These are phyloP conservation scores for Psettodes erumei DNA, from an alignment of 2,113 vertebrate genomes.

Conservation along the genomic window DNA sequence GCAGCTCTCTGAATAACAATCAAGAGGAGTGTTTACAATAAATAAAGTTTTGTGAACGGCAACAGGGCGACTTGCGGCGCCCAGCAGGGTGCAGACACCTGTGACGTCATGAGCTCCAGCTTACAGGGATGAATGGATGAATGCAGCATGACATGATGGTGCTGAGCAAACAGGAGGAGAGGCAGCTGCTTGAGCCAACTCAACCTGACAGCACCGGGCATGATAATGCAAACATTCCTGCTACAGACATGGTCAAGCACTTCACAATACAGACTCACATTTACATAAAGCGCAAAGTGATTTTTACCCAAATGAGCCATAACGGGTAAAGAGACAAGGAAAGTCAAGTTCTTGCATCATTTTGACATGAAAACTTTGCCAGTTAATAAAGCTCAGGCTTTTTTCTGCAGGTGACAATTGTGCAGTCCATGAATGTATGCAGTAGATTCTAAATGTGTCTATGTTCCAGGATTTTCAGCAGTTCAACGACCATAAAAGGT, in stretches of 20 bases:
- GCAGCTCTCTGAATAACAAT: conserved; percentile 11
- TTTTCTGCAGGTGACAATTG: neutral
- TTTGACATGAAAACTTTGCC: neutral
- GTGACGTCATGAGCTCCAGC: conserved; percentile 52
- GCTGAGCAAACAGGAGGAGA: conserved; percentile 37
- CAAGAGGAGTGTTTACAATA: conserved; percentile 49
- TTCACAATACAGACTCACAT: neutral
- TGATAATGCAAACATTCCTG: conserved; percentile 33
- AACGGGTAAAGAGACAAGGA: neutral
- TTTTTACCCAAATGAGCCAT: neutral
- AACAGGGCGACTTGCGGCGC: conserved; percentile 15
- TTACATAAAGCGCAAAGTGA: neutral
- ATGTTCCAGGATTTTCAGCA: neutral
- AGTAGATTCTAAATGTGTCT: neutral
- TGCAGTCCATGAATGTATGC: neutral
- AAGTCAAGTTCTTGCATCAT: neutral
- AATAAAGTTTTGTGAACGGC: conserved; percentile 44
- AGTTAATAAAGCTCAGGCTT: neutral
- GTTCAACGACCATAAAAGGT: conserved; percentile 23
- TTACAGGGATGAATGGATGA: conserved; percentile 47
- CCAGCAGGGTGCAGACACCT: conserved; percentile 39
- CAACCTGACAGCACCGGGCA: neutral
- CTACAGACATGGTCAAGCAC: neutral
- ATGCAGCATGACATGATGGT: conserved; percentile 27
- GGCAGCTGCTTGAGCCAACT: conserved; percentile 16